Conservation (phyloP, 2,113 vertebrate species). For the Ceyx melanurus region DNA sequence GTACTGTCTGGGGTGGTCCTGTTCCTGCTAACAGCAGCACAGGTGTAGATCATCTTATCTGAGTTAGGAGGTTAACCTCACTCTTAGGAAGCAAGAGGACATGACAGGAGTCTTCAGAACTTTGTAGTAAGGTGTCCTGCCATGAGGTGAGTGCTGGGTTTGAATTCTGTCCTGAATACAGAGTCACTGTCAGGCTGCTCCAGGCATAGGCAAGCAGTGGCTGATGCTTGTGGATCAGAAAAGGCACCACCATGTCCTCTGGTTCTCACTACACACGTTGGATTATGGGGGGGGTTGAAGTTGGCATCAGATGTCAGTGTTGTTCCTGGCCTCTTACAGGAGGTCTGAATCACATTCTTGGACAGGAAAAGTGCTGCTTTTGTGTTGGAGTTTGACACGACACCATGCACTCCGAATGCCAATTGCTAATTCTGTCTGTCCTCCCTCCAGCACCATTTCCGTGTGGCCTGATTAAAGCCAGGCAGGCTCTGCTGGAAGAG, state of each 20-base stretch:
- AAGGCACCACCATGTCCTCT: fast-evolving
- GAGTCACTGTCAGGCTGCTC: not conserved
- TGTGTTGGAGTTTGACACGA: fast-evolving
- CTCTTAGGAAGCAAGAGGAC: not conserved
- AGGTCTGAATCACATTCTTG: not conserved
- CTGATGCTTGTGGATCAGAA: not conserved
- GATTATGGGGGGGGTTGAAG: not conserved
- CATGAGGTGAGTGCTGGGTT: fast-evolving
- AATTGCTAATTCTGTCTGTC: not conserved
- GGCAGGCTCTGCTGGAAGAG: constrained; percentile 4
- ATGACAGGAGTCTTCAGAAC: not conserved
- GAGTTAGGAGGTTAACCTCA: fast-evolving
- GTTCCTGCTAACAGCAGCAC: not conserved
- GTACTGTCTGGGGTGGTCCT: not conserved
- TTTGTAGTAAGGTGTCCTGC: fast-evolving
- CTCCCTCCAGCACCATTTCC: constrained; percentile 53
- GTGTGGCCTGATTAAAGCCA: constrained; percentile 55
- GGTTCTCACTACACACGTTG: fast-evolving
- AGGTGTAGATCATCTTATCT: not conserved
- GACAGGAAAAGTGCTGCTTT: not conserved
- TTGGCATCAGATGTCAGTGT: not conserved
- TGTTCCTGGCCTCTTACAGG: not conserved
- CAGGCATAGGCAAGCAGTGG: fast-evolving
- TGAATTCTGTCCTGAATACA: not conserved
- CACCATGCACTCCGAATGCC: not conserved